Evolutionary conservation across 2,797 vertebrate genomes (phyloP).

Genomic region (Chromis chromis): DNA sequence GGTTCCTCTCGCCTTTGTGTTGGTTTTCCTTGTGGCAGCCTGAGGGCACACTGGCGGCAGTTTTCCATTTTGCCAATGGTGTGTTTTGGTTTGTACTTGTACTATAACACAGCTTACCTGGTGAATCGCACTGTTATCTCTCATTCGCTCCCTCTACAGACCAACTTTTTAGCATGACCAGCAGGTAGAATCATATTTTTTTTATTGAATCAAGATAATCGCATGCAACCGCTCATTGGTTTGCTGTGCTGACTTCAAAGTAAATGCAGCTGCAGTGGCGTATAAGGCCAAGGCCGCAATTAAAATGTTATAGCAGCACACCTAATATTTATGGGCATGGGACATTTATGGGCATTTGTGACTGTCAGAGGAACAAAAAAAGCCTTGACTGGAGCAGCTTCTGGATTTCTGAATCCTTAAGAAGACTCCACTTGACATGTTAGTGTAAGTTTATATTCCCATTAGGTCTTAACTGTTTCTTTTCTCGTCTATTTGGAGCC

Average conservation of each 20-base stretch:
- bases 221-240: not conserved
- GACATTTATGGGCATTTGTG: not conserved
- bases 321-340: not conserved
- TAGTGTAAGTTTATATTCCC: not conserved
- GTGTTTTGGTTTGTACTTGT: conserved; percentile 23
- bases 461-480: not conserved
- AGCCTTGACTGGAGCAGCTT: not conserved
- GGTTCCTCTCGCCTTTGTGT: conserved; percentile 13
- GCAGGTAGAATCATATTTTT: not conserved
- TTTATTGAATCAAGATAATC: not conserved
- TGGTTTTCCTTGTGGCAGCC: conserved; percentile 30
- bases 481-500: not conserved
- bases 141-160: not conserved
- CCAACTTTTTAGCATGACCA: not conserved
- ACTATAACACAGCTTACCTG: conserved; percentile 28
- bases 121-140: conserved; percentile 9
- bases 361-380: not conserved
- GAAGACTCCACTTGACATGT: not conserved
- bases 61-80: conserved; percentile 34
- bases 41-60: conserved; percentile 20
- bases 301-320: not conserved
- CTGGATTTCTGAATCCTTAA: not conserved
- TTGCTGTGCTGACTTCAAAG: conserved; percentile 3
- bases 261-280: not conserved
- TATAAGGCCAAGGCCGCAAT: not conserved